Evolutionary conservation across 2,113 vertebrate genomes (phyloP).

Genomic region (Mirounga angustirostris): DNA sequence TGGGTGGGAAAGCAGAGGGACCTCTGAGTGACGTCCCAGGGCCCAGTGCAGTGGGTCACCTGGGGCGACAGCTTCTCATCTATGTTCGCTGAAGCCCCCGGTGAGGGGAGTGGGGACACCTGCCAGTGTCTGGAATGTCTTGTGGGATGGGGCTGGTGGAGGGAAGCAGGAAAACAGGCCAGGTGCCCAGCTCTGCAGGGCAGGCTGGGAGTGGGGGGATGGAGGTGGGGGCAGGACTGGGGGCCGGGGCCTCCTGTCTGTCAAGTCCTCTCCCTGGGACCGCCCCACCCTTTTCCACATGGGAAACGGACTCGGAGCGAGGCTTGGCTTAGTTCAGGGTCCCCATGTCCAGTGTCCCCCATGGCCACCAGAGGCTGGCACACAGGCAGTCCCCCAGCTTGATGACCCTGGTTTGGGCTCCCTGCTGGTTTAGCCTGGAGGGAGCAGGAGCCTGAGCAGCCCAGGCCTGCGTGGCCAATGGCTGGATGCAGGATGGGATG

Average conservation of each 20-base stretch:
- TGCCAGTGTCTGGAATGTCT: background rate
- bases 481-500: background rate
- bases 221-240: background rate
- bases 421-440: background rate
- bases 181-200: background rate
- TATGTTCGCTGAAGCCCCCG: background rate
- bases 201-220: no score
- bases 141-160: background rate
- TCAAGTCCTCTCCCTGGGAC: background rate
- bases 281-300: background rate
- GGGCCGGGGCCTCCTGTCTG: background rate
- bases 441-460: background rate
- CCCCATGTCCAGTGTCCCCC: background rate
- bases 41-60: background rate
- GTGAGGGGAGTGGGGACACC: background rate
- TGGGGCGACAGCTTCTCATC: background rate
- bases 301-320: background rate
- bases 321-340: background rate
- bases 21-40: background rate
- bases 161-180: background rate
- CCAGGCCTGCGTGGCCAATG: background rate
- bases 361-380: background rate
- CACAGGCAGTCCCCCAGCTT: background rate
- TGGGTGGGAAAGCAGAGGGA: background rate
- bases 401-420: background rate